Conservation (phyloP, 2,888 invertebrate genomes). For the Torymus aiolomorphi region DNA sequence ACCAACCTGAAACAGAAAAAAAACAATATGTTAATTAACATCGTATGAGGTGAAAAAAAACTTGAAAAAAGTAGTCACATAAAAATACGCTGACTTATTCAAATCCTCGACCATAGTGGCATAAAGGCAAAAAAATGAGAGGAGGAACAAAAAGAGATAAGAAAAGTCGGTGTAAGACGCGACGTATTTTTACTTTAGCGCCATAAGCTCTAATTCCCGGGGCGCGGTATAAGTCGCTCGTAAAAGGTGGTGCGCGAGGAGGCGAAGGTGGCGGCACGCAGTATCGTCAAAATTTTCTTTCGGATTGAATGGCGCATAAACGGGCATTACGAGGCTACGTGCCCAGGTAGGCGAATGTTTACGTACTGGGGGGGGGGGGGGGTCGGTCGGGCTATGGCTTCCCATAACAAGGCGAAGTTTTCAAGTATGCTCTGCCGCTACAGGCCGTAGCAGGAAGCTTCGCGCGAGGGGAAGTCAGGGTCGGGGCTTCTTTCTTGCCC, state of each 20-base stretch:
- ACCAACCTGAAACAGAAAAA: constrained; percentile 52
- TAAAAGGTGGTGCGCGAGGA: constrained; percentile 34
- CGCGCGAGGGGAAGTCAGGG: background rate
- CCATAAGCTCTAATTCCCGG: constrained; percentile 52
- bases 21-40: constrained; percentile 34
- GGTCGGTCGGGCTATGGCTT: background rate
- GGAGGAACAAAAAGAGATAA: constrained; percentile 31
- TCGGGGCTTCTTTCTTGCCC: background rate
- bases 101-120: constrained; percentile 15
- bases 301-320: constrained; percentile 53
- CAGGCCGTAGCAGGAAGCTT: background rate
- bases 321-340: constrained; percentile 52
- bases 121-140: constrained; percentile 3
- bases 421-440: constrained; percentile 29
- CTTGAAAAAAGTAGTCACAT: background rate
- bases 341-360: constrained; percentile 51
- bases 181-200: constrained; percentile 49
- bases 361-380: constrained; percentile 15
- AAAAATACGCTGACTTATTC: constrained; percentile 41
- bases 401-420: constrained; percentile 46
- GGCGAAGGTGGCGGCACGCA: background rate
- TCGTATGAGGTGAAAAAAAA: too few relatives aligned
- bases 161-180: constrained; percentile 45
- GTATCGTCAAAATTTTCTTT: constrained; percentile 50
- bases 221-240: constrained; percentile 50